Conservation (phyloP, 2,888 invertebrate species). For the Leptinotarsa tumamoca region DNA sequence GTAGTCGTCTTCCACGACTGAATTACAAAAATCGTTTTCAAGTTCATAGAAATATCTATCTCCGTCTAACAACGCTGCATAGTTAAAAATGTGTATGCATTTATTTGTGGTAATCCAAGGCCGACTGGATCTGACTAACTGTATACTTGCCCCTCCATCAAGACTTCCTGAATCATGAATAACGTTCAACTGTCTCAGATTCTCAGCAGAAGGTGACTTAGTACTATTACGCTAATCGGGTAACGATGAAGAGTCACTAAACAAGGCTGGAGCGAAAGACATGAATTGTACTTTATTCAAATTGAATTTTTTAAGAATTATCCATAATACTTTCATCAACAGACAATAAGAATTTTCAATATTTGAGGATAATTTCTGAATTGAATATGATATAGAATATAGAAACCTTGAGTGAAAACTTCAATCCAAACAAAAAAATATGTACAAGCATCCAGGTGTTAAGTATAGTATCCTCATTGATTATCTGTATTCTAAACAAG, state of each 20-base stretch:
- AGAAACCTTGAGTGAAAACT: no score
- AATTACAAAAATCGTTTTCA: constrained; percentile 16
- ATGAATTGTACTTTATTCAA: no score
- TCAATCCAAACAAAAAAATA: no score
- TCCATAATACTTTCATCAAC: no score
- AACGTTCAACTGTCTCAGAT: constrained; percentile 28
- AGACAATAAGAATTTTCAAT: no score
- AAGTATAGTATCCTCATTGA: background rate
- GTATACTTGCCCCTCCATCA: constrained; percentile 48
- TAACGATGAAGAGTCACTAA: background rate
- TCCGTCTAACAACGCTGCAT: constrained; percentile 12
- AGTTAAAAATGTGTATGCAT: constrained; percentile 19
- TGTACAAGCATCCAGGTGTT: no score
- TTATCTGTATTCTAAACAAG: constrained; percentile 32
- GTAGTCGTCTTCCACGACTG: constrained; percentile 9
- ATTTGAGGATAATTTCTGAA: no score
- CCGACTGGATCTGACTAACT: constrained; percentile 52
- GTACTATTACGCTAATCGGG: constrained; percentile 5
- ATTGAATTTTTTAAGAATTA: no score
- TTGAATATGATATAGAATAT: no score
- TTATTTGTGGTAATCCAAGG: constrained; percentile 46
- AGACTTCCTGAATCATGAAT: constrained; percentile 46
- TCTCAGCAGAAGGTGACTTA: background rate
- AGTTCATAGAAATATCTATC: constrained; percentile 15
- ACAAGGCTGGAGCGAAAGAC: no score